Percentiles rank a stretch among this genome's conserved stretches.
These are phyloP conservation scores for Lathamus discolor DNA, from an alignment of 2,113 vertebrate species.

Conservation along the genomic window DNA sequence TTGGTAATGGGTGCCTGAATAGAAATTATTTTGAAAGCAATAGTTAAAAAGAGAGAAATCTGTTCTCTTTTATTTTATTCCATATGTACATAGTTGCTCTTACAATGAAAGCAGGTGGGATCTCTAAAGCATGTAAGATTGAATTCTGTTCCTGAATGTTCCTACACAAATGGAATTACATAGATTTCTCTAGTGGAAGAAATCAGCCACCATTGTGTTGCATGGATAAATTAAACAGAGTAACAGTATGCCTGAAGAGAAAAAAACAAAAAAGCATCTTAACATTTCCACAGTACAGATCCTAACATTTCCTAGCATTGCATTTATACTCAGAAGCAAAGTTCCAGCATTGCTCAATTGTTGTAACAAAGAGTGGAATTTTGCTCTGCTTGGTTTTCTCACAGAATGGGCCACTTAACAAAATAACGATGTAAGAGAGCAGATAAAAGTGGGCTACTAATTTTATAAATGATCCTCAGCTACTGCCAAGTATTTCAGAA, in stretches of 20 bases:
- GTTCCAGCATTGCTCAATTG: background rate
- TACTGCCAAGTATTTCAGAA: constrained; percentile 28
- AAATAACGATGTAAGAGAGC: constrained; percentile 39
- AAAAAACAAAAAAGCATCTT: background rate
- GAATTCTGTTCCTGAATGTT: background rate
- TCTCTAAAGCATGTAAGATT: background rate
- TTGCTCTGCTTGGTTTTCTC: background rate
- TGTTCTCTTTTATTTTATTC: background rate
- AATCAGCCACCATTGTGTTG: constrained; percentile 2
- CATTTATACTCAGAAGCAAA: background rate
- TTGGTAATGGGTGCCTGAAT: background rate
- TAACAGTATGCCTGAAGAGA: background rate
- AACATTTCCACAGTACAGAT: background rate
- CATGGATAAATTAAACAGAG: constrained; percentile 40
- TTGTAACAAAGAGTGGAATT: background rate
- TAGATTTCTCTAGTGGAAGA: constrained; percentile 12
- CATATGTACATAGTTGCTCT: background rate
- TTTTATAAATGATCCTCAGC: constrained; percentile 41
- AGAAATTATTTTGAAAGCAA: background rate
- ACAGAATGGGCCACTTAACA: background rate
- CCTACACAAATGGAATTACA: background rate
- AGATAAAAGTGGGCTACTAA: constrained; percentile 22
- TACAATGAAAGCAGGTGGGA: constrained; percentile 8
- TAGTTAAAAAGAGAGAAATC: background rate
- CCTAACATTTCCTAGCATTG: background rate